Conservation (phyloP, 1,140 invertebrate species). For the Eupristina koningsbergeri region DNA sequence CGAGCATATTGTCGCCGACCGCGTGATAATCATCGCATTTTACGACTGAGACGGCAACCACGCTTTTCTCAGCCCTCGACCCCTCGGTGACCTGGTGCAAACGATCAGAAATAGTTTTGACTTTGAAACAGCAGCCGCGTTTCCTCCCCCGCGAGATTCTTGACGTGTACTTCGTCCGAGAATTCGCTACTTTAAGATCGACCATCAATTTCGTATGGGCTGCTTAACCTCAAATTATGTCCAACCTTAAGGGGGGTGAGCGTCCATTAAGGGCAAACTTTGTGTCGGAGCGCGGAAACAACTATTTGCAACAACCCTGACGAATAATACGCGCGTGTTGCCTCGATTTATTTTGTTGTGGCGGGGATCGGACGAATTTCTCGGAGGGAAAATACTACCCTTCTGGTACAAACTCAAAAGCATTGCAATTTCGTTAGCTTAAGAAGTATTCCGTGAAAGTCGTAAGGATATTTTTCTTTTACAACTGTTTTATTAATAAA, state of each 20-base stretch:
- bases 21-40: constrained; percentile 42
- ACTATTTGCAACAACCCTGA: constrained; percentile 30
- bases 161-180: background rate
- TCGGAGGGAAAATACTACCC: background rate
- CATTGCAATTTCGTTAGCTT: background rate
- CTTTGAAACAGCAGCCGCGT: background rate
- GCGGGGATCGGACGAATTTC: background rate
- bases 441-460: background rate
- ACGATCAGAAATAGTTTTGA: constrained; percentile 26
- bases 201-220: constrained; percentile 22
- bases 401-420: background rate
- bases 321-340: constrained; percentile 19
- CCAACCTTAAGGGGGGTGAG: background rate
- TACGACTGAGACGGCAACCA: background rate
- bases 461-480: background rate
- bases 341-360: background rate
- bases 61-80: too few species aligned
- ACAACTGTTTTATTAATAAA: background rate
- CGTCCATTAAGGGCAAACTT: constrained; percentile 32
- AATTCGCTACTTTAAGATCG: constrained; percentile 28
- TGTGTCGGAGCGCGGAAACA: background rate
- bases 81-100: background rate
- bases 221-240: constrained; percentile 38
- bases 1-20: constrained; percentile 13
- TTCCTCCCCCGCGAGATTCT: constrained; percentile 3